Base-by-base conservation (phyloP, 2,113 vertebrate genomes). In the Burhinus oedicnemus region DNA sequence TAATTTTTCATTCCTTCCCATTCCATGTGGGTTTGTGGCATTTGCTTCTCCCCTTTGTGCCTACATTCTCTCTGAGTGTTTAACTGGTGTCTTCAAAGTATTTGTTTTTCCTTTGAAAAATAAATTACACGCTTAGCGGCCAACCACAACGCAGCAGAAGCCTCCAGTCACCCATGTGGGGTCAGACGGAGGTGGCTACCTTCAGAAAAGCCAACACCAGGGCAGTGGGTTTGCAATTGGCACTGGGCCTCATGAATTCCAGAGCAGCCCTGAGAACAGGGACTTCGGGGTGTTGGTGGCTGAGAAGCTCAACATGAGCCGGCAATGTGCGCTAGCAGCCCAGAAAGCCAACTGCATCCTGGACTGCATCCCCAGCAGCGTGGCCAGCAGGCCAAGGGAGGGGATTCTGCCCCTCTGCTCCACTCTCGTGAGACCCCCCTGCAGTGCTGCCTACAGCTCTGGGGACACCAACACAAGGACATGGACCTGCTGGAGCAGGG, bases 61-160 rank as follows among this genome's bases (percentile, higher is more conserved):
- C 61, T 18, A 2, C 0, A 0, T 4, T 45, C 32, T 13, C 61
- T 7, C 4, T 2, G 4, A 87, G 61, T 3, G 10, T 52, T 40
- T 12, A 64, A 65, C 9, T 23, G 16, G 20, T 6, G 17, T 8
- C 62, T 69, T 34, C 49, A 16, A 89, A 64, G 70, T 42, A 5
- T 36, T 79, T 51, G 4, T 65, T 22, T 26, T 15, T 3, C 58
- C n/a, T 90, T 6, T 78, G 78, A 61, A n/a, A 64, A 74, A 12
- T 10, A 65, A 81, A 89, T 45, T 3, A 34, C 23, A 23, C 1
- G 4, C 57, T 89, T 18, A 27, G 66, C 38, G 2, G 80, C 34
- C 32, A 85, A 65, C n/a, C 79, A 20, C 57, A 75, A 58, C 27
- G 15, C 60, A 61, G 23, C 15, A 21, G 36, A 86, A 93, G 51